Conservation (phyloP, 1,140 invertebrate species). For the Heliothis subflexa region DNA sequence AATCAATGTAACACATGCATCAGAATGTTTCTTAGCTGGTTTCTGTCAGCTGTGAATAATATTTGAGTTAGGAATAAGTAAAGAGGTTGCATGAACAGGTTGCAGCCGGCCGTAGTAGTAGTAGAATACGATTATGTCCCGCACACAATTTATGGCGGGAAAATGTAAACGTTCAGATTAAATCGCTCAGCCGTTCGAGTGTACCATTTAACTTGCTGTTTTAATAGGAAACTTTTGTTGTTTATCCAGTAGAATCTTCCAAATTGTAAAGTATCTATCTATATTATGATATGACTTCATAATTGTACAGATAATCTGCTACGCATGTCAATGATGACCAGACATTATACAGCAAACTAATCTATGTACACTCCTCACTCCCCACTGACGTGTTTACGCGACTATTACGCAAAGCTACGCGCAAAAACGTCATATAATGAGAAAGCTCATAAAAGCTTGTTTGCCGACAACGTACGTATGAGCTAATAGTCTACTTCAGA, state of each 20-base stretch:
- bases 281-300: no score
- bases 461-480: slow-evolving; percentile 31
- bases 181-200: background rate
- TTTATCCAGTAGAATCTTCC: no score
- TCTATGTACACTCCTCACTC: slow-evolving; percentile 48
- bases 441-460: slow-evolving; percentile 52
- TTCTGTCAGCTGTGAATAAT: slow-evolving; percentile 14
- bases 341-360: slow-evolving; percentile 16
- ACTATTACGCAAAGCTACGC: slow-evolving; percentile 50
- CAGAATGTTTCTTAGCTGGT: background rate
- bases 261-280: no score
- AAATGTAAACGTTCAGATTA: slow-evolving; percentile 1
- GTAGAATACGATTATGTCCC: background rate
- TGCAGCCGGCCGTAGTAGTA: slow-evolving; percentile 14
- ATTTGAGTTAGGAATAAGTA: slow-evolving; percentile 23
- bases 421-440: slow-evolving; percentile 50
- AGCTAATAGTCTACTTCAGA: slow-evolving; percentile 17
- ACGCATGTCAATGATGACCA: background rate
- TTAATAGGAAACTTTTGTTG: background rate
- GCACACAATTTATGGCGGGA: slow-evolving; percentile 17
- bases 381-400: slow-evolving; percentile 50
- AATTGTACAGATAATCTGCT: background rate
- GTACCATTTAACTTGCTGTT: background rate
- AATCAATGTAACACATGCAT: slow-evolving; percentile 7
- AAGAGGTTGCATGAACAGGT: slow-evolving; percentile 13